Evolutionary conservation across 92 coral and sea anemone species (phyloP).

Genomic region (Paramuricea clavata): DNA sequence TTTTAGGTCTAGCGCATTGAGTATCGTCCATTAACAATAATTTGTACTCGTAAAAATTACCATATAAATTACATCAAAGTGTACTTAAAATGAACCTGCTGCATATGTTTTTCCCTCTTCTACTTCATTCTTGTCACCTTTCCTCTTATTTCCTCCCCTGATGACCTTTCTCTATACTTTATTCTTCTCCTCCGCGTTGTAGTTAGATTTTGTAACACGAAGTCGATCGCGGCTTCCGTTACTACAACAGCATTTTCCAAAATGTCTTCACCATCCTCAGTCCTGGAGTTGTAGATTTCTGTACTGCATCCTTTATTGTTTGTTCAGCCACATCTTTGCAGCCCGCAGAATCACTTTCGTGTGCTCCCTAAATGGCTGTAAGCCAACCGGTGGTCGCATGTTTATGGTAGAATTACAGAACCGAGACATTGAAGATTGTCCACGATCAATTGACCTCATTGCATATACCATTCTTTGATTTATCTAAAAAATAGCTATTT

Average conservation of each 20-base stretch:
- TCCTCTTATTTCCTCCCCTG: constrained; percentile 39
- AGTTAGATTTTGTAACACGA: constrained; percentile 14
- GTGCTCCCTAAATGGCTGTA: not conserved
- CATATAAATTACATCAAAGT: too few relatives aligned
- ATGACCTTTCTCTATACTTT: constrained; percentile 21
- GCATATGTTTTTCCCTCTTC: constrained; percentile 48
- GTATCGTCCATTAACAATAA: too few relatives aligned
- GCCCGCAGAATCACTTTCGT: not conserved
- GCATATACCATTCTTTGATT: not conserved
- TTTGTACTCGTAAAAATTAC: too few relatives aligned
- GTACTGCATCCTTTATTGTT: not conserved
- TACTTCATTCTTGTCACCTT: constrained; percentile 41
- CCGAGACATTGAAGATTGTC: too few relatives aligned
- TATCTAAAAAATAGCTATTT: not conserved
- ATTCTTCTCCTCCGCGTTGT: not conserved
- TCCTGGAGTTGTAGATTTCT: not conserved
- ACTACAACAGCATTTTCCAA: not conserved
- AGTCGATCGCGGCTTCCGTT: constrained; percentile 4
- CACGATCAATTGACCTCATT: not conserved
- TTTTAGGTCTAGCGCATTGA: too few relatives aligned
- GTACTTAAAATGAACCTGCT: constrained; percentile 37
- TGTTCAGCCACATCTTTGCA: not conserved
- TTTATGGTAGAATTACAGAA: not conserved
- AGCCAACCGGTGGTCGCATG: not conserved
- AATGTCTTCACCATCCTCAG: not conserved